phyloP scores from a whole-genome alignment of 1,140 invertebrate genomes.

The Drosophila lowei region DNA sequence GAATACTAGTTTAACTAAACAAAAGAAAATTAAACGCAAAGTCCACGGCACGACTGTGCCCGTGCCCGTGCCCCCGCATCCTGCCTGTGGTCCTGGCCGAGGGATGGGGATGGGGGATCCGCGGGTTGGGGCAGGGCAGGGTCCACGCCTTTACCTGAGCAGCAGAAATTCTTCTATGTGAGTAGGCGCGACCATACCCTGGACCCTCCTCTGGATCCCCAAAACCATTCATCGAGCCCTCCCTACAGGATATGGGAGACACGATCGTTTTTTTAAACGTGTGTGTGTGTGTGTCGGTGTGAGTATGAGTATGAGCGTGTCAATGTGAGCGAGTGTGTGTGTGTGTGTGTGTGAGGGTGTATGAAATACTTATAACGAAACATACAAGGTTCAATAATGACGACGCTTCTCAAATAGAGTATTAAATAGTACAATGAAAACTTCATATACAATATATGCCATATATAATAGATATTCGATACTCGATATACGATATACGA shows the following conservation, averaged over 20 bases:
- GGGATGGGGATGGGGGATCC: conserved; percentile 27
- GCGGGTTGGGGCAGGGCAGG: conserved; percentile 15
- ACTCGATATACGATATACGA: conserved; percentile 67
- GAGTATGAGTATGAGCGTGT: conserved; percentile 27
- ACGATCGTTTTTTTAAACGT: conserved; percentile 20
- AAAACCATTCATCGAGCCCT: neutral
- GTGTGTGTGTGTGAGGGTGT: conserved; percentile 39
- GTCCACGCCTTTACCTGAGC: conserved; percentile 75
- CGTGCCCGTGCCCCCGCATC: neutral
- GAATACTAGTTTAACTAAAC: conserved; percentile 63
- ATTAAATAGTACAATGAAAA: conserved; percentile 80
- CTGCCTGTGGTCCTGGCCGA: too few species aligned
- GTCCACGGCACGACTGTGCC: conserved; percentile 40
- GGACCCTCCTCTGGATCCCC: conserved; percentile 29
- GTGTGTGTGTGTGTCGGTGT: conserved; percentile 27
- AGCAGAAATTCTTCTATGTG: conserved; percentile 79
- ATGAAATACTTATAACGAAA: conserved; percentile 69
- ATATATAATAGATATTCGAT: conserved; percentile 68
- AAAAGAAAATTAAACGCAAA: conserved; percentile 60
- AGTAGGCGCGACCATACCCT: conserved; percentile 62
- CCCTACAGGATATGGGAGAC: neutral
- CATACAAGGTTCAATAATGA: conserved; percentile 74
- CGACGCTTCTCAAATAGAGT: conserved; percentile 68
- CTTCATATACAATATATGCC: conserved; percentile 76
- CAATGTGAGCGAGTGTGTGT: conserved; percentile 22